A percentile compares a stretch with the other conserved stretches of the same genome.
phyloP scores from a whole-genome alignment of 2,797 vertebrate species.

The Artibeus jamaicensis region DNA sequence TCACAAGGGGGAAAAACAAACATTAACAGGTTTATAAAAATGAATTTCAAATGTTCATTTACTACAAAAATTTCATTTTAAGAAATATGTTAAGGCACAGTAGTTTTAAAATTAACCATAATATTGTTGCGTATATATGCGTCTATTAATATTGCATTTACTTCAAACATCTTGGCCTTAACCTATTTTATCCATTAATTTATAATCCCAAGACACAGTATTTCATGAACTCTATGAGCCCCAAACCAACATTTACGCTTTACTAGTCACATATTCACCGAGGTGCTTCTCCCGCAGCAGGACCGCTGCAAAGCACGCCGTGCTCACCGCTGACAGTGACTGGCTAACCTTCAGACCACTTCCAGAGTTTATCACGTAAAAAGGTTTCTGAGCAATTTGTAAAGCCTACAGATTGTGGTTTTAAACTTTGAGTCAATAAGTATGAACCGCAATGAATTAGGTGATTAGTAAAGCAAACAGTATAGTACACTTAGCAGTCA shows the following conservation, averaged over 20 bases:
- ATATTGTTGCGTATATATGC: conserved; percentile 82
- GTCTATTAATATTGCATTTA: conserved; percentile 88
- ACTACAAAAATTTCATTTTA: conserved; percentile 86
- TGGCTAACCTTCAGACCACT: conserved; percentile 86
- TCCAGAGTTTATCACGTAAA: conserved; percentile 86
- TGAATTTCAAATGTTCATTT: conserved; percentile 86
- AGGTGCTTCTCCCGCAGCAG: conserved; percentile 86
- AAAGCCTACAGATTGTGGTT: conserved; percentile 85
- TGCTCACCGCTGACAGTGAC: conserved; percentile 90
- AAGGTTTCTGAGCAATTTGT: conserved; percentile 88
- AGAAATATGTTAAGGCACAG: conserved; percentile 94
- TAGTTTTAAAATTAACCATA: conserved; percentile 86
- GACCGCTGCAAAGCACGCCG: conserved; percentile 86
- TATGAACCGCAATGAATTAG: conserved; percentile 91
- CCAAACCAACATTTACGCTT: conserved; percentile 86
- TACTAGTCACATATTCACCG: conserved; percentile 92
- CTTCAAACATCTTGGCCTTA: conserved; percentile 86
- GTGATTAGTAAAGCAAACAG: conserved; percentile 94
- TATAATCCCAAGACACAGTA: conserved; percentile 85
- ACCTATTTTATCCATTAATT: conserved; percentile 85
- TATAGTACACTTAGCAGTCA: conserved; percentile 91
- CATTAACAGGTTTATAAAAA: conserved; percentile 91
- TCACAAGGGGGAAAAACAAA: conserved; percentile 82
- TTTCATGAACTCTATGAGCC: conserved; percentile 84
- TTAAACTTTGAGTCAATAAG: conserved; percentile 86